Base-by-base conservation (phyloP, 2,113 vertebrate genomes). In the Eupsittula cactorum region DNA sequence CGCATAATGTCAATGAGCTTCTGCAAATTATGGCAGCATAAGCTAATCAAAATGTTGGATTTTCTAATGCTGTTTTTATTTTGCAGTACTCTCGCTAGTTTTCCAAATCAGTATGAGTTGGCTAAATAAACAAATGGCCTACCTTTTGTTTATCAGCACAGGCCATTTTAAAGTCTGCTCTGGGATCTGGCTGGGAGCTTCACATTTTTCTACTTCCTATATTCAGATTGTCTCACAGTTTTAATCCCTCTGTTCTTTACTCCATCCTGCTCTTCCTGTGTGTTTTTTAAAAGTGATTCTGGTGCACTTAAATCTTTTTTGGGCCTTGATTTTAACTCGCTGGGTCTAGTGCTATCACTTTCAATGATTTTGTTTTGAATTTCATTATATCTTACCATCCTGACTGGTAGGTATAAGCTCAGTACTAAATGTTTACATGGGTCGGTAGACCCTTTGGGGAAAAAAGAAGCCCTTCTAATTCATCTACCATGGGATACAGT, bases 1-100 rank as follows among this genome's bases (percentile, higher is more conserved):
- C 90, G 52, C 82, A 81, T 93, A 95, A 94, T 96, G 92, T 96
- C 94, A 96, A 35, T 92, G 90, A 10, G 0, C 87, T 93, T 93
- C 79, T 88, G 46, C 75, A 94, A 92, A 95, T 92, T 86, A 88
- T 37, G 75, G 87, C 76, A 88, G 68, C 68, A 50, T 35, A 68
- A 90, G 52, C 85, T 96, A 90, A 97, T 95, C 55, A 64, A 88
- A 94, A 94, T 81, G 70, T 55, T 68, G 80, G 18, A 52, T 95
- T 85, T 92, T 59, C 33, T 84, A 77, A 90, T 57, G 60, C 31
- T 78, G 39, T 19, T 92, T 88, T 88, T 83, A 44, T 92, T 95
- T 93, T 94, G 71, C 60, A 88, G 24, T 88, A 70, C 65, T 78
- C 74, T 71, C 81, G 28, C 73, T 88, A 78, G 63, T 93, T 91